Evolutionary conservation across 1,140 invertebrate species (phyloP).

Genomic region (Leucophenga varia): DNA sequence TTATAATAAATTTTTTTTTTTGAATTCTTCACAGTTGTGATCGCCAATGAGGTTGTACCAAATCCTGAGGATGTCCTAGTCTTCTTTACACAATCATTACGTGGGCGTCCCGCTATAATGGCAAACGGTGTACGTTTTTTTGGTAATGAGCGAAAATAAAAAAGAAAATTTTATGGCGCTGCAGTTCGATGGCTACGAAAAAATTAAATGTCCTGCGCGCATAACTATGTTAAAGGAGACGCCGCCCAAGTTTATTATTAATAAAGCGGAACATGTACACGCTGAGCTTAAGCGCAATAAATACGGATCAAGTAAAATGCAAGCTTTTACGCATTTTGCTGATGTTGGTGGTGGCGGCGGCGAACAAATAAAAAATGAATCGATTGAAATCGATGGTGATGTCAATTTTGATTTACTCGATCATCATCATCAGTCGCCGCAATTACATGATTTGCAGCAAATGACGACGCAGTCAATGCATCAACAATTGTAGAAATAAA

Average conservation of each 20-base stretch:
- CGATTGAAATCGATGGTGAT: constrained; percentile 17
- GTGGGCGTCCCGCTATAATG: constrained; percentile 52
- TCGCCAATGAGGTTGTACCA: constrained; percentile 47
- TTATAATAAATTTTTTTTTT: constrained; percentile 14
- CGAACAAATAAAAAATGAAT: constrained; percentile 1
- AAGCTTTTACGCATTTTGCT: constrained; percentile 14
- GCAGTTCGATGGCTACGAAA: constrained; percentile 54
- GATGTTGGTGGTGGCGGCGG: constrained; percentile 14
- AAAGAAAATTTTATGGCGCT: constrained; percentile 55
- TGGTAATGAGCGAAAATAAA: constrained; percentile 56
- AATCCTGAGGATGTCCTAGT: constrained; percentile 49
- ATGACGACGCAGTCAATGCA: too few species aligned
- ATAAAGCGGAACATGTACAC: constrained; percentile 49
- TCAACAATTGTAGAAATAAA: too few species aligned
- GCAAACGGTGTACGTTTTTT: constrained; percentile 52
- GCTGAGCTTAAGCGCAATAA: constrained; percentile 52
- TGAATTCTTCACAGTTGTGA: constrained; percentile 35
- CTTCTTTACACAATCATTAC: constrained; percentile 51
- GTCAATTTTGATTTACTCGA: constrained; percentile 21
- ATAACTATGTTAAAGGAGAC: constrained; percentile 53
- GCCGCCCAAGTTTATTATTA: constrained; percentile 53
- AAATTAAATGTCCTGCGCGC: constrained; percentile 54
- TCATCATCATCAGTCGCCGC: constrained; percentile 22
- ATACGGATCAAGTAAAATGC: constrained; percentile 42
- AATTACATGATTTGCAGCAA: too few species aligned